Evolutionary conservation across 1,140 invertebrate species (phyloP).

Genomic region (Cyclargus thomasi): DNA sequence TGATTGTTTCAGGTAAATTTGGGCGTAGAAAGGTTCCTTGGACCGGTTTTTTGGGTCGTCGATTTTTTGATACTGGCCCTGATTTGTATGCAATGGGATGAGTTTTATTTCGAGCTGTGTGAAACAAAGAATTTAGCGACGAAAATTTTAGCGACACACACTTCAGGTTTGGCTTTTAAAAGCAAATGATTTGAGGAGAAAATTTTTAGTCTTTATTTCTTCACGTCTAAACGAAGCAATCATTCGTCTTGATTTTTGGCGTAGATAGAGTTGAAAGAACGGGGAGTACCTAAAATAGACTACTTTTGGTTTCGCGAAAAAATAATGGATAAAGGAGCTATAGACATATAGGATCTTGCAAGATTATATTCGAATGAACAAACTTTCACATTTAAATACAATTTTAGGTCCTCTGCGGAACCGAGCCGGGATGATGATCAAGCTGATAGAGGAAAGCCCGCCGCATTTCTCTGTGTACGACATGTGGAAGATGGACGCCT

Average conservation of each 20-base stretch:
- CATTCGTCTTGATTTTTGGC: no score
- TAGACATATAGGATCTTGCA: no score
- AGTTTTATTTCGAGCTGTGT: slow-evolving; percentile 39
- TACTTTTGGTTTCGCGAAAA: no score
- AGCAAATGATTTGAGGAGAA: no score
- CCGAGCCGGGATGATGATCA: slow-evolving; percentile 46
- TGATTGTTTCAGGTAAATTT: background rate
- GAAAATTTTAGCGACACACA: slow-evolving; percentile 22
- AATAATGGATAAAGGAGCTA: no score
- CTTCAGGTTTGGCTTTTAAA: background rate
- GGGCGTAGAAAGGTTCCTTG: background rate
- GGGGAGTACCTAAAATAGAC: no score
- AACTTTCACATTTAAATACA: no score
- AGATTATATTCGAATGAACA: no score
- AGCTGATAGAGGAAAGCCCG: slow-evolving; percentile 42
- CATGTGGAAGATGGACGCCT: slow-evolving; percentile 48
- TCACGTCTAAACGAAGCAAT: no score
- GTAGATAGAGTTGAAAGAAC: no score
- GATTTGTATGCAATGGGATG: slow-evolving; percentile 35
- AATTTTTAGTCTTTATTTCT: no score
- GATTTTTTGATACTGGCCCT: slow-evolving; percentile 29
- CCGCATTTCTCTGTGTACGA: slow-evolving; percentile 48
- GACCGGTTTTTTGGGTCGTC: slow-evolving; percentile 21
- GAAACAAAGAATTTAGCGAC: slow-evolving; percentile 41
- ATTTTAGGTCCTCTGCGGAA: slow-evolving; percentile 46